phyloP scores from a whole-genome alignment of 1,140 invertebrate species.

The Drosophila carrolli region DNA sequence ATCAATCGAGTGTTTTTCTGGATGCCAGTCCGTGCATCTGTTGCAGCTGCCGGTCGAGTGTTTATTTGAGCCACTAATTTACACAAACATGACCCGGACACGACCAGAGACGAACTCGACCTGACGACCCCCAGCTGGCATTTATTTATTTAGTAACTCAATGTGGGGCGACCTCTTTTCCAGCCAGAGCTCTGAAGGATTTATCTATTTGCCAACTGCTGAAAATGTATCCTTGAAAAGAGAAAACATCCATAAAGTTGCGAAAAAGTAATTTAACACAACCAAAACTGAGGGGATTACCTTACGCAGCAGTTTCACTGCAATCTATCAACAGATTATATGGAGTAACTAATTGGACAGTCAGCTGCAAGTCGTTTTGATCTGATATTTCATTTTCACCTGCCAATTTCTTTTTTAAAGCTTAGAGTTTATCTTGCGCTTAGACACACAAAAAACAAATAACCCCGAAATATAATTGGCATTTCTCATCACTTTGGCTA shows the following conservation, averaged over 20 bases:
- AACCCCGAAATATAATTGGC: too few relatives aligned
- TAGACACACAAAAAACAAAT: too few relatives aligned
- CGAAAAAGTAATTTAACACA: slow-evolving; percentile 4
- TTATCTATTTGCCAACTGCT: slow-evolving; percentile 55
- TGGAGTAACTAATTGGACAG: slow-evolving; percentile 15
- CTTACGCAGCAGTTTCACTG: neutral
- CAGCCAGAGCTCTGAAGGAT: slow-evolving; percentile 29
- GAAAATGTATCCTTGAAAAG: slow-evolving; percentile 32
- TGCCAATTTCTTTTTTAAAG: neutral
- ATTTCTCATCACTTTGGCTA: neutral
- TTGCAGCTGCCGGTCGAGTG: slow-evolving; percentile 22
- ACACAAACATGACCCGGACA: slow-evolving; percentile 54
- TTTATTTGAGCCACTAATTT: slow-evolving; percentile 55
- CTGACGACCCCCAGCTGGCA: slow-evolving; percentile 35
- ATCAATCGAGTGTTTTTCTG: slow-evolving; percentile 32
- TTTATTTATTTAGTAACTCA: slow-evolving; percentile 66
- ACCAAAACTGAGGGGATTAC: slow-evolving; percentile 16
- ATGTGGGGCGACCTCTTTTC: slow-evolving; percentile 28
- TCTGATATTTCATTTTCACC: neutral
- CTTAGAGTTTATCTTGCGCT: too few relatives aligned
- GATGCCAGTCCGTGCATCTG: slow-evolving; percentile 29
- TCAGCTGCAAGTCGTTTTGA: neutral
- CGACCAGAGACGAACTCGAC: slow-evolving; percentile 15
- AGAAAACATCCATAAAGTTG: slow-evolving; percentile 18
- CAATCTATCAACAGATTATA: slow-evolving; percentile 6